phyloP scores from a whole-genome alignment of 1,140 invertebrate species.

The Mamestra configurata region DNA sequence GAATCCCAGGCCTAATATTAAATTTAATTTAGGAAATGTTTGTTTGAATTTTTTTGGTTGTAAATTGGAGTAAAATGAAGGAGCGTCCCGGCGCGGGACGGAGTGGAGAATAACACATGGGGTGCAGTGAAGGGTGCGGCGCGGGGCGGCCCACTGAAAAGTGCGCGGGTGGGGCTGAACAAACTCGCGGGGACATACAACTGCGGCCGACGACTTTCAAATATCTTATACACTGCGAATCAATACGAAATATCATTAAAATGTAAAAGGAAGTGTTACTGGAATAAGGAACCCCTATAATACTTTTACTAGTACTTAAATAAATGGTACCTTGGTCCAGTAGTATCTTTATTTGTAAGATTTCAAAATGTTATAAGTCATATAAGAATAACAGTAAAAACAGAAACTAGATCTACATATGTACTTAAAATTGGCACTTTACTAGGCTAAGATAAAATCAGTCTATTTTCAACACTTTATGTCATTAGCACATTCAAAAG shows the following conservation, averaged over 20 bases:
- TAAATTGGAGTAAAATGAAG: constrained; percentile 88
- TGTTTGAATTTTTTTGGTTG: constrained; percentile 86
- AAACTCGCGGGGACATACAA: constrained; percentile 86
- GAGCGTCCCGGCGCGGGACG: constrained; percentile 85
- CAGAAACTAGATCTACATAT: background rate
- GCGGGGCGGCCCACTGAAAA: constrained; percentile 85
- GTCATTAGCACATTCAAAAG: constrained; percentile 9
- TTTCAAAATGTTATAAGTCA: background rate
- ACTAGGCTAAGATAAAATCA: background rate
- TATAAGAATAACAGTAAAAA: background rate
- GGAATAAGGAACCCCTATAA: too few relatives aligned
- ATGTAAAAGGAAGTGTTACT: background rate
- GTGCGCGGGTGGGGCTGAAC: constrained; percentile 87
- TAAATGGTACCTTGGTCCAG: too few relatives aligned
- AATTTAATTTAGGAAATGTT: constrained; percentile 78
- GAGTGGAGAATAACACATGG: constrained; percentile 87
- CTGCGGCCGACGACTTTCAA: constrained; percentile 54
- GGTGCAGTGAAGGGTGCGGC: constrained; percentile 87
- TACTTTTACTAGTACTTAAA: too few relatives aligned
- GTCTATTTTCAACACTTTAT: background rate
- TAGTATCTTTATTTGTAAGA: too few relatives aligned
- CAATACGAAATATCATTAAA: constrained; percentile 8
- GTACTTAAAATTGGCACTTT: background rate
- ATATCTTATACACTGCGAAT: constrained; percentile 49
- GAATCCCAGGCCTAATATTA: constrained; percentile 52